Evolutionary conservation across 2,888 invertebrate genomes (phyloP).

Genomic region (Tiliacea aurago): DNA sequence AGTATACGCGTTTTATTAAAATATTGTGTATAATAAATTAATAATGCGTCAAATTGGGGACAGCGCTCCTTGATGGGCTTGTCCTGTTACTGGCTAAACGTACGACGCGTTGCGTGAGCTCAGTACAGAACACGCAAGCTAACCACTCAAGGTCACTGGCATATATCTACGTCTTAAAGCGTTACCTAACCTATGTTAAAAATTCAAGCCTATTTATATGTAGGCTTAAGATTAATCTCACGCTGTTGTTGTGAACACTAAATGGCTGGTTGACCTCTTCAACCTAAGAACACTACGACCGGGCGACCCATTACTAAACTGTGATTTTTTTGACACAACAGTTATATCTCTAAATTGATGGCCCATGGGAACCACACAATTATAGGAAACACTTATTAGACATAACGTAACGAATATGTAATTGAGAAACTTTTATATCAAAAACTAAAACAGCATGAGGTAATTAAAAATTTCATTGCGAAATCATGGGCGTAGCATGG

Average conservation of each 20-base stretch:
- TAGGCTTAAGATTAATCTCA: not conserved
- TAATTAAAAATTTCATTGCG: slow-evolving; percentile 66
- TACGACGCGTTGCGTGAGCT: too few relatives aligned
- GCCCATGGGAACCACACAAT: slow-evolving; percentile 58
- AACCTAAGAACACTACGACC: slow-evolving; percentile 13
- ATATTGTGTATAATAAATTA: too few relatives aligned
- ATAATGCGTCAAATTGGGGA: too few relatives aligned
- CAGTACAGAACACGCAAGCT: too few relatives aligned
- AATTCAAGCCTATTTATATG: too few relatives aligned
- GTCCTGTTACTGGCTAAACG: too few relatives aligned
- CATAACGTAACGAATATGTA: slow-evolving; percentile 68
- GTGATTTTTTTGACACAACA: slow-evolving; percentile 41
- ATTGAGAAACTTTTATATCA: slow-evolving; percentile 61
- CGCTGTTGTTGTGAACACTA: not conserved
- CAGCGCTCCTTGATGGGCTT: too few relatives aligned
- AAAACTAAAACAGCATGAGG: slow-evolving; percentile 55
- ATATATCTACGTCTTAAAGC: too few relatives aligned
- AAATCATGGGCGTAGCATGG: slow-evolving; percentile 64
- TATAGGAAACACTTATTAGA: slow-evolving; percentile 54
- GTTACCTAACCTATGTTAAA: too few relatives aligned
- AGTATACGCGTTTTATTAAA: too few relatives aligned
- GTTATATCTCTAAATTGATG: slow-evolving; percentile 44
- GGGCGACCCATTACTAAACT: slow-evolving; percentile 21
- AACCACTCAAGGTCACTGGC: too few relatives aligned
- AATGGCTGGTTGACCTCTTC: not conserved